Evolutionary conservation across 2,797 vertebrate species (phyloP), one percentile per base, ranked within the genome.

Genomic region (Neosilurus mollespiculum): DNA sequence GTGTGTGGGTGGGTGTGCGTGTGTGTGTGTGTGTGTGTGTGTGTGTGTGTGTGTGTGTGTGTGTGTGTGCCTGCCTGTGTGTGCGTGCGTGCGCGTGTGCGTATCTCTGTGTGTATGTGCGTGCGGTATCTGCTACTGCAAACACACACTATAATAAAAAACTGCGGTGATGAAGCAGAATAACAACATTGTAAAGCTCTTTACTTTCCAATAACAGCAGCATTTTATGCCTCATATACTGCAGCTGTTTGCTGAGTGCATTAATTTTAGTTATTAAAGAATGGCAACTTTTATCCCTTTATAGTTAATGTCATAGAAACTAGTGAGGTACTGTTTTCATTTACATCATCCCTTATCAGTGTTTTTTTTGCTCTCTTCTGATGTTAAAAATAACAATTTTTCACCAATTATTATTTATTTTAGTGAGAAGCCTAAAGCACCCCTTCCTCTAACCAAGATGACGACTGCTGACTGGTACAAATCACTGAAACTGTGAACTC

Each of bases 71-170:
- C 2, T 43, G 37, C 76, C 73, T 70, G 59, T 83, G 84, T 69
- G 71, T 65, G 78, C 76, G 81, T 67, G 82, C 66, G 89, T 89
- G 87, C 86, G 87, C 88, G 90, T 86, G 88, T 86, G 58, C 81
- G n/a, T 66, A 81, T 20, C 71, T 62, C 37, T 43, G 16, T 37
- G 54, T 61, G 61, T 15, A 51, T 24, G 22, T 26, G 18, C 37
- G 9, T 16, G 78, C 22, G 37, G 64, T 20, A 18, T 59, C 58
- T 59, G 18, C 8, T 59, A 20, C 4, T 5, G 22, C 18, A 59
- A 59, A 59, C 14, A 10, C 4, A 11, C 9, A 59, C 18, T 59
- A 59, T 59, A 43, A 43, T 43, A 43, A 2, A 43, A 30, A 14
- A 20, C 67, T 70, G 20, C 4, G 3, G 9, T 20, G 16, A 69